Conservation (phyloP, 2,888 invertebrate species). For the Trichopoda pennipes region DNA sequence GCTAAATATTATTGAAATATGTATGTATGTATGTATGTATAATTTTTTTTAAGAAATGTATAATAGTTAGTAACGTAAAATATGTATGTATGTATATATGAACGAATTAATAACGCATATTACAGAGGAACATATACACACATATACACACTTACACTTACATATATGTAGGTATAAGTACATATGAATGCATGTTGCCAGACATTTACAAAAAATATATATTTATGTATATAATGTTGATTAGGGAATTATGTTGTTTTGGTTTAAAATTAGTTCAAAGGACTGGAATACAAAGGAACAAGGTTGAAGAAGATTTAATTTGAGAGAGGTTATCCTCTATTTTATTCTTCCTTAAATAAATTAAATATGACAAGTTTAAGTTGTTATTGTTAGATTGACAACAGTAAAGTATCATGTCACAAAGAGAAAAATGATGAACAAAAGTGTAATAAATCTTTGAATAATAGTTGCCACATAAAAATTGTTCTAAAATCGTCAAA, state of each 20-base stretch:
- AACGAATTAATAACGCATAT: constrained; percentile 20
- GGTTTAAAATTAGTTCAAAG: constrained; percentile 10
- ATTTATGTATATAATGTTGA: constrained; percentile 16
- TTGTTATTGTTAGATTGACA: constrained; percentile 29
- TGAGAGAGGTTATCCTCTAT: background rate
- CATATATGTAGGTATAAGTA: background rate
- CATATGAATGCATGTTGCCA: background rate
- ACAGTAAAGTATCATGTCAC: background rate
- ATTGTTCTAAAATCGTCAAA: too few species aligned
- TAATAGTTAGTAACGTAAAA: constrained; percentile 51
- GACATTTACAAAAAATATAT: background rate
- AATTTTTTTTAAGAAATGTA: constrained; percentile 5
- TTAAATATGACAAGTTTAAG: constrained; percentile 6
- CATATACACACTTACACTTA: background rate
- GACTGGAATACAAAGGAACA: constrained; percentile 59
- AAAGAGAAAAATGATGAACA: background rate
- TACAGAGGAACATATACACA: background rate
- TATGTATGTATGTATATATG: background rate
- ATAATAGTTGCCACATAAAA: too few species aligned
- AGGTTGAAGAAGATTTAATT: constrained; percentile 52
- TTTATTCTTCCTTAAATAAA: background rate
- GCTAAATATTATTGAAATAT: background rate
- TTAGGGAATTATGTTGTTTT: constrained; percentile 8
- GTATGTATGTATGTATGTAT: too few species aligned
- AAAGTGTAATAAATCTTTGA: too few species aligned